Conservation (phyloP, 1,140 invertebrate species). For the Triops cancriformis region DNA sequence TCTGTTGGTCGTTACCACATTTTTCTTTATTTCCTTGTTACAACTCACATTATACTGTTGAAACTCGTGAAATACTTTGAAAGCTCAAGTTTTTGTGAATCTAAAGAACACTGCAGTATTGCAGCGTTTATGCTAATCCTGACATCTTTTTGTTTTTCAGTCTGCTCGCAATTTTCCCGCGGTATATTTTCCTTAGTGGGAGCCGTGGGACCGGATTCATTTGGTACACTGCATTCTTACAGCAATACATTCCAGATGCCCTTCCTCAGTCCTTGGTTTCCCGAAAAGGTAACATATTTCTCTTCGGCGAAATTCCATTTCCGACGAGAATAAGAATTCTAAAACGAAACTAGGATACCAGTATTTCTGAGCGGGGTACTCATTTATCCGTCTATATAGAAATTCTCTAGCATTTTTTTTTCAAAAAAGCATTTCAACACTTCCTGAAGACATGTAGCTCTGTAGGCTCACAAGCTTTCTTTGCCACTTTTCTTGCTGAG, state of each 20-base stretch:
- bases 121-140: neutral
- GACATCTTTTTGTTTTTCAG: constrained; percentile 50
- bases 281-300: constrained; percentile 63
- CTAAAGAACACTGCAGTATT: neutral
- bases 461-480: neutral
- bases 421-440: too few relatives aligned
- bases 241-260: constrained; percentile 94
- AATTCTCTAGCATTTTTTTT: too few relatives aligned
- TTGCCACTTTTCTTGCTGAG: neutral
- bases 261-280: constrained; percentile 86
- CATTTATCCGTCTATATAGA: too few relatives aligned
- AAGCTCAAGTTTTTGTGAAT: too few relatives aligned
- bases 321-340: too few relatives aligned
- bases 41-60: too few relatives aligned
- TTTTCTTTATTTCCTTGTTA: too few relatives aligned
- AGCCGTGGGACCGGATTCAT: constrained; percentile 81
- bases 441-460: too few relatives aligned
- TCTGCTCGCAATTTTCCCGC: constrained; percentile 81
- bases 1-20: too few relatives aligned
- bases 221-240: constrained; percentile 88
- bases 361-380: too few relatives aligned
- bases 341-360: too few relatives aligned
- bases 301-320: neutral
- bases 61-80: too few relatives aligned
- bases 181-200: constrained; percentile 85